Percentiles rank a stretch among this genome's conserved stretches.
Evolutionary conservation across 2,888 invertebrate species (phyloP).

Genomic region (Automeris io): DNA sequence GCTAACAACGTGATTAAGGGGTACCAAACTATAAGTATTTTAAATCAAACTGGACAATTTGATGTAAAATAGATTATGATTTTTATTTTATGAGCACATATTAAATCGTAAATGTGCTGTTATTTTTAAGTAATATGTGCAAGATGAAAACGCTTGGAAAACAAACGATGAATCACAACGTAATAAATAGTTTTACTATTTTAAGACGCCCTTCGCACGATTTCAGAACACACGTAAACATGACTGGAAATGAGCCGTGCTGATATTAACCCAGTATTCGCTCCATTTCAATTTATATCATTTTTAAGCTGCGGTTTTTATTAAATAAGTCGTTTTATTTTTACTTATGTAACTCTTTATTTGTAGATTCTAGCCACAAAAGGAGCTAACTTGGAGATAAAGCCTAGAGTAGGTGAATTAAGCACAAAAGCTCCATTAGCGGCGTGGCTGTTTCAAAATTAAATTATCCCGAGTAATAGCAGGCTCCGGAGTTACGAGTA

Average conservation of each 20-base stretch:
- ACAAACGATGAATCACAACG: slow-evolving; percentile 50
- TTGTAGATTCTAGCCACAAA: slow-evolving; percentile 24
- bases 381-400: slow-evolving; percentile 23
- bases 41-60: too few relatives aligned
- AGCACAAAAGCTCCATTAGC: slow-evolving; percentile 46
- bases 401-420: slow-evolving; percentile 33
- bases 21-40: slow-evolving; percentile 28
- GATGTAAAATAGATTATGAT: background rate
- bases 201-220: slow-evolving; percentile 67
- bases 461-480: slow-evolving; percentile 52
- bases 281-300: slow-evolving; percentile 41
- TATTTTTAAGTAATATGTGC: slow-evolving; percentile 31
- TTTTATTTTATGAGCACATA: slow-evolving; percentile 26
- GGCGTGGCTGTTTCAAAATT: slow-evolving; percentile 40
- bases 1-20: slow-evolving; percentile 32
- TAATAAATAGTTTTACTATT: slow-evolving; percentile 63
- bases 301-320: slow-evolving; percentile 27
- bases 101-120: slow-evolving; percentile 28
- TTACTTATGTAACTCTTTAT: slow-evolving; percentile 26
- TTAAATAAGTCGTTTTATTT: slow-evolving; percentile 27
- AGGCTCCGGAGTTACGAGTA: slow-evolving; percentile 49
- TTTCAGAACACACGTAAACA: slow-evolving; percentile 55
- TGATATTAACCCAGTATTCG: slow-evolving; percentile 50
- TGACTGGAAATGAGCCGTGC: slow-evolving; percentile 52
- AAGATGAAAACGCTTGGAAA: slow-evolving; percentile 25